Percentiles rank a stretch among this genome's conserved stretches.
phyloP scores from a whole-genome alignment of 1,140 invertebrate species.

The Cotesia typhae region DNA sequence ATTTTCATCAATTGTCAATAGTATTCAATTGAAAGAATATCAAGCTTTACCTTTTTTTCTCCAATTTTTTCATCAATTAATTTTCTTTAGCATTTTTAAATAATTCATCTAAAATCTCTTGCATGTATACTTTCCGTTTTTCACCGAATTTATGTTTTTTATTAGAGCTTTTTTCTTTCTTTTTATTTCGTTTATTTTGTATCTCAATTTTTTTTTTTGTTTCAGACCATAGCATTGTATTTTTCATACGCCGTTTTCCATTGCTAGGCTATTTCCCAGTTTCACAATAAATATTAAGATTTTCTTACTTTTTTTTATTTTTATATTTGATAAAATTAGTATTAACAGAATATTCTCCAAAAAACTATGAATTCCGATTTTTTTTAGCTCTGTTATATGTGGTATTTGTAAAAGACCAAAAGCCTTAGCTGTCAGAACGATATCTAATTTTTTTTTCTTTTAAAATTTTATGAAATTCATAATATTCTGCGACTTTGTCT shows the following conservation, averaged over 20 bases:
- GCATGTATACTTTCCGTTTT: slow-evolving; percentile 65
- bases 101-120: slow-evolving; percentile 86
- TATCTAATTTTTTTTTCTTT: slow-evolving; percentile 83
- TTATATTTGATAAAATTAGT: slow-evolving; percentile 82
- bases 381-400: slow-evolving; percentile 93
- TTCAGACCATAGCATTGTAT: slow-evolving; percentile 82
- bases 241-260: slow-evolving; percentile 67
- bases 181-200: slow-evolving; percentile 68
- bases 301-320: slow-evolving; percentile 78
- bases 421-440: slow-evolving; percentile 84
- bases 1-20: no score
- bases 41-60: slow-evolving; percentile 74
- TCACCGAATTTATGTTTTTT: slow-evolving; percentile 60
- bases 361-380: slow-evolving; percentile 72
- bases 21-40: no score
- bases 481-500: slow-evolving; percentile 91
- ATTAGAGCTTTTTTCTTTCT: slow-evolving; percentile 67
- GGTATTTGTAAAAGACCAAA: slow-evolving; percentile 92
- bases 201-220: slow-evolving; percentile 69
- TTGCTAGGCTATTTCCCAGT: slow-evolving; percentile 82
- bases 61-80: slow-evolving; percentile 86
- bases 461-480: slow-evolving; percentile 93
- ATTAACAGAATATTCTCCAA: slow-evolving; percentile 75
- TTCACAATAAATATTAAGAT: slow-evolving; percentile 75
- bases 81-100: slow-evolving; percentile 73